phyloP scores from a whole-genome alignment of 1,140 invertebrate genomes.

The Prorops nasuta region DNA sequence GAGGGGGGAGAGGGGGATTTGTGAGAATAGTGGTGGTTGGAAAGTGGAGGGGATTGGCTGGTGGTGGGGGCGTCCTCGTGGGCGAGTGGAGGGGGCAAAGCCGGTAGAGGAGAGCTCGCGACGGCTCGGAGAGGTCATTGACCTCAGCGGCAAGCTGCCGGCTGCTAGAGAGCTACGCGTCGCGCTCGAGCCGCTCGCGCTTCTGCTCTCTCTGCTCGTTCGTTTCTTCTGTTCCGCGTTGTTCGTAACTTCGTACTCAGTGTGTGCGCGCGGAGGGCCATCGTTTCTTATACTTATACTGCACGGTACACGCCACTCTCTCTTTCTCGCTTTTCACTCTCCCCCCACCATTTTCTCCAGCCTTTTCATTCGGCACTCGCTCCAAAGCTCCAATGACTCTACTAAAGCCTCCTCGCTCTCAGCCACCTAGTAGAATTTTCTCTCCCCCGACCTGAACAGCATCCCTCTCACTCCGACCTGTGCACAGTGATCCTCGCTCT shows the following conservation, averaged over 20 bases:
- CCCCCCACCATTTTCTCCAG: constrained; percentile 5
- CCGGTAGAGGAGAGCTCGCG: background rate
- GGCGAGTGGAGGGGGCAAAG: background rate
- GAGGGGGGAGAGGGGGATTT: background rate
- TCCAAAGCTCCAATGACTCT: background rate
- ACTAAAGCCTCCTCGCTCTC: background rate
- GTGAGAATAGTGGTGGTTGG: background rate
- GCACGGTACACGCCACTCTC: background rate
- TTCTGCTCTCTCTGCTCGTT: background rate
- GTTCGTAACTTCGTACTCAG: constrained; percentile 8
- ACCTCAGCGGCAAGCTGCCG: constrained; percentile 54
- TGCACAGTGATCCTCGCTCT: no score
- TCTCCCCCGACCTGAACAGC: no score
- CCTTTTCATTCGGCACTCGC: background rate
- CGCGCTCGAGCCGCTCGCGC: constrained; percentile 31
- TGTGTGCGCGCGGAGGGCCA: background rate
- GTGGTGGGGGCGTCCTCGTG: background rate
- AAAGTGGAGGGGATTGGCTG: background rate
- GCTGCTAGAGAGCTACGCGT: constrained; percentile 50
- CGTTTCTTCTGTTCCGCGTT: background rate
- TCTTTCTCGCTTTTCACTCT: constrained; percentile 6
- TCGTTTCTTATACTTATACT: constrained; percentile 6
- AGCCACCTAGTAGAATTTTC: background rate
- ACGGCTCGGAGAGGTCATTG: constrained; percentile 49
- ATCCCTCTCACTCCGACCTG: no score